A percentile compares a stretch with the other conserved stretches of the same genome.
These are phyloP conservation scores for Paracanthobrama guichenoti DNA, from an alignment of 2,113 vertebrate species.

Conservation along the genomic window DNA sequence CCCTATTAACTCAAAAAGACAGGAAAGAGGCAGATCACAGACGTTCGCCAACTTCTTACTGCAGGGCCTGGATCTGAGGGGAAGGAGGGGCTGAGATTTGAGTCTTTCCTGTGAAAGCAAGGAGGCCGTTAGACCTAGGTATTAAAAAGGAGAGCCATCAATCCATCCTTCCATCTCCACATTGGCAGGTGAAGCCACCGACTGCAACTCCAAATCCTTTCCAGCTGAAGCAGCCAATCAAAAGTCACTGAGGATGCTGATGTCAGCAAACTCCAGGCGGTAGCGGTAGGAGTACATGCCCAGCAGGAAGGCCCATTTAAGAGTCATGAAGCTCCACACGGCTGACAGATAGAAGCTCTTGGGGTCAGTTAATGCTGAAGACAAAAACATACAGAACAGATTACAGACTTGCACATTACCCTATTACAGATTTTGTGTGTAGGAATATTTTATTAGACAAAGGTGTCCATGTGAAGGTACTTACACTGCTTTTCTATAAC, in stretches of 20 bases:
- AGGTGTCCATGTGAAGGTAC: slow-evolving; percentile 27
- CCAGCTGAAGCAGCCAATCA: slow-evolving; percentile 64
- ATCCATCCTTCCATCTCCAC: slow-evolving; percentile 40
- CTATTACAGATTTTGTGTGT: not conserved
- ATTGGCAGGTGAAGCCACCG: slow-evolving; percentile 28
- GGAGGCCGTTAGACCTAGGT: not conserved
- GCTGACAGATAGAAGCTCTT: slow-evolving; percentile 87
- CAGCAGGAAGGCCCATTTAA: slow-evolving; percentile 91
- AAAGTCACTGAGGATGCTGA: slow-evolving; percentile 97
- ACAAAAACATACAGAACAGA: slow-evolving; percentile 26
- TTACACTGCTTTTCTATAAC: slow-evolving; percentile 88
- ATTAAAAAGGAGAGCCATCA: slow-evolving; percentile 5
- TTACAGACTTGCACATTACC: not conserved
- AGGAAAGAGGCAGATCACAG: slow-evolving; percentile 32
- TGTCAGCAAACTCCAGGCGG: slow-evolving; percentile 90
- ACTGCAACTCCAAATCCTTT: slow-evolving; percentile 47
- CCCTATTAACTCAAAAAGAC: slow-evolving; percentile 14
- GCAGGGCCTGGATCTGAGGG: not conserved
- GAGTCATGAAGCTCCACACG: slow-evolving; percentile 89
- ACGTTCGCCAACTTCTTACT: not conserved
- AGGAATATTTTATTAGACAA: not conserved
- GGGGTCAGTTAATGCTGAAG: slow-evolving; percentile 80
- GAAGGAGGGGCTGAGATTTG: not conserved
- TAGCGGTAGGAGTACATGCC: slow-evolving; percentile 85
- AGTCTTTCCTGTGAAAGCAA: slow-evolving; percentile 30